These are phyloP conservation scores for Habrosyne pyritoides DNA, from an alignment of 2,888 invertebrate species.

Conservation along the genomic window DNA sequence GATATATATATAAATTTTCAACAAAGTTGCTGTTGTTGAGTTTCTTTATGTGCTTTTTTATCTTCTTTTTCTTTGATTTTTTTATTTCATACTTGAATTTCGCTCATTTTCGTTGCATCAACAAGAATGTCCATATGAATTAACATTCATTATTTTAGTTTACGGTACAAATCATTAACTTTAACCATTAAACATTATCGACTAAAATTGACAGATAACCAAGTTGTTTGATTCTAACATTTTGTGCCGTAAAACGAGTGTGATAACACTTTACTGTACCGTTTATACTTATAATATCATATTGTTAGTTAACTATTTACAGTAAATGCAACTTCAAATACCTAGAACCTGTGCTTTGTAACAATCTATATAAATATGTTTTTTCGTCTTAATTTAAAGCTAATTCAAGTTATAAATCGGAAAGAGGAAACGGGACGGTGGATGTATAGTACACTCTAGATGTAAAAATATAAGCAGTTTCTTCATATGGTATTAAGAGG, in stretches of 20 bases:
- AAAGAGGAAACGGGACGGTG: constrained; percentile 82
- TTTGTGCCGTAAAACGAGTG: constrained; percentile 84
- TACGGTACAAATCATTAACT: constrained; percentile 69
- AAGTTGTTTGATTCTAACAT: constrained; percentile 73
- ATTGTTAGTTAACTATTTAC: constrained; percentile 74
- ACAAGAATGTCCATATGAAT: constrained; percentile 33
- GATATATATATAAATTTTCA: no score
- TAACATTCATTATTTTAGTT: constrained; percentile 37
- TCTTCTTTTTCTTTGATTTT: not conserved
- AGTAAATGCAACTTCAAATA: constrained; percentile 80
- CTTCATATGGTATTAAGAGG: constrained; percentile 44
- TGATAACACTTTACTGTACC: constrained; percentile 76
- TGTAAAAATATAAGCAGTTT: constrained; percentile 71
- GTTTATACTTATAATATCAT: constrained; percentile 52
- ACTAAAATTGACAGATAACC: constrained; percentile 82
- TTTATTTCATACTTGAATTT: not conserved
- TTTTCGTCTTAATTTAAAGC: constrained; percentile 74
- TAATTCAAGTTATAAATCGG: constrained; percentile 74
- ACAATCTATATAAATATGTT: constrained; percentile 82
- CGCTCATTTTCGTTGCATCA: constrained; percentile 22
- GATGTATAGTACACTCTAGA: constrained; percentile 69
- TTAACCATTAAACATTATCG: constrained; percentile 61
- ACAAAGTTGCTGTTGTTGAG: no score
- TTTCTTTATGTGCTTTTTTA: no score
- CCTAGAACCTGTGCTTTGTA: constrained; percentile 82